Evolutionary conservation across 2,113 vertebrate species (phyloP).

Genomic region (Candoia aspera): DNA sequence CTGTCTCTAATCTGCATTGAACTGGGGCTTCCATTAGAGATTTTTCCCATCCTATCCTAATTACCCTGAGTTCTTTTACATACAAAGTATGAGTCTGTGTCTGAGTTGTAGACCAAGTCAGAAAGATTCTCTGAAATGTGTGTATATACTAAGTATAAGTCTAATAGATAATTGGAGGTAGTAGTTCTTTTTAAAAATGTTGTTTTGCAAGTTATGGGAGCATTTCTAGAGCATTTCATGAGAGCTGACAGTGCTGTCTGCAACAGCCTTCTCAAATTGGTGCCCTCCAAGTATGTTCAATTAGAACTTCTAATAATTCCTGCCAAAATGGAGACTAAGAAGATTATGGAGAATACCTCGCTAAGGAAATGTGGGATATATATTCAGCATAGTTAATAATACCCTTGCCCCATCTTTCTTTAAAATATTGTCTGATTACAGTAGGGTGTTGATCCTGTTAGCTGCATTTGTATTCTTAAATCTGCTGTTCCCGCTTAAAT

Average conservation of each 20-base stretch:
- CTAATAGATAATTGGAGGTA: neutral
- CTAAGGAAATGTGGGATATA: neutral
- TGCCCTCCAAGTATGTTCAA: neutral
- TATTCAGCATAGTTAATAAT: neutral
- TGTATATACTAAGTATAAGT: neutral
- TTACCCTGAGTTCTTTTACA: neutral
- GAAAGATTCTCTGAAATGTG: neutral
- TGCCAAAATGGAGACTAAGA: neutral
- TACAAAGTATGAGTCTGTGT: neutral
- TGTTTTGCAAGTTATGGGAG: neutral
- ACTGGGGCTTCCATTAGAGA: neutral
- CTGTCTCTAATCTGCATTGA: neutral
- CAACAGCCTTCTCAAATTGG: neutral
- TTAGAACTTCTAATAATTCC: neutral
- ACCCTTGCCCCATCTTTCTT: neutral
- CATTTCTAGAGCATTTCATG: neutral
- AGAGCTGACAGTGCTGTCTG: neutral
- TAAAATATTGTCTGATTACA: neutral
- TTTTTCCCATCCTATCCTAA: neutral
- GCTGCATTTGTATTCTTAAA: neutral
- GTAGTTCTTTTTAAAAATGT: neutral
- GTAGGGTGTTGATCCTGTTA: neutral
- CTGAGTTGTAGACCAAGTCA: neutral
- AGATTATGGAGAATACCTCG: neutral
- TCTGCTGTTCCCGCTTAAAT: constrained; percentile 3